Percentiles rank a stretch among this genome's conserved stretches.
Conservation (phyloP, 2,797 vertebrate species). For the Natrix natrix region DNA sequence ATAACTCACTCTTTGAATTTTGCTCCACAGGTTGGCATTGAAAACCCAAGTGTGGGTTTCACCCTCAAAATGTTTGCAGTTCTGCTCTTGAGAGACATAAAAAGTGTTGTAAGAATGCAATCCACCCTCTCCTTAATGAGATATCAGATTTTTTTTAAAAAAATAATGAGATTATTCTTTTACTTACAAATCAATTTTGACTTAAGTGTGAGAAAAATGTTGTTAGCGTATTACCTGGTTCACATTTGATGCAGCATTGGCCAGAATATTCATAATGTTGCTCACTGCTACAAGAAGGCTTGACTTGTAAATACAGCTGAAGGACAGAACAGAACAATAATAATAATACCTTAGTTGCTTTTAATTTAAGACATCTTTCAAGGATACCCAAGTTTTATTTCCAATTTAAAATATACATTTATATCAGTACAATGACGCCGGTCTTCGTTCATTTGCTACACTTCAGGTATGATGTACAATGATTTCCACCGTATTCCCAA, state of each 20-base stretch:
- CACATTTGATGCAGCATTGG: constrained; percentile 74
- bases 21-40: not conserved
- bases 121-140: not conserved
- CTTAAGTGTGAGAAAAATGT: not conserved
- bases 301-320: constrained; percentile 67
- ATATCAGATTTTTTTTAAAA: not conserved
- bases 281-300: constrained; percentile 50
- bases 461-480: not conserved
- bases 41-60: not conserved
- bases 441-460: not conserved
- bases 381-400: not conserved
- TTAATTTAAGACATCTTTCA: not conserved
- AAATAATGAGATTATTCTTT: not conserved
- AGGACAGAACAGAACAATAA: constrained; percentile 27
- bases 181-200: not conserved
- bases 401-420: not conserved
- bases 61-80: not conserved
- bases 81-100: not conserved
- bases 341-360: constrained; percentile 9
- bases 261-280: constrained; percentile 67
- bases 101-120: not conserved
- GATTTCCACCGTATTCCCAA: not conserved
- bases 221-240: constrained; percentile 68
- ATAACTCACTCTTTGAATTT: not conserved
- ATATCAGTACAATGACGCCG: not conserved